Evolutionary conservation across 1,140 invertebrate genomes (phyloP), one percentile per base, ranked within the genome.

Genomic region (Drosophila leontia): DNA sequence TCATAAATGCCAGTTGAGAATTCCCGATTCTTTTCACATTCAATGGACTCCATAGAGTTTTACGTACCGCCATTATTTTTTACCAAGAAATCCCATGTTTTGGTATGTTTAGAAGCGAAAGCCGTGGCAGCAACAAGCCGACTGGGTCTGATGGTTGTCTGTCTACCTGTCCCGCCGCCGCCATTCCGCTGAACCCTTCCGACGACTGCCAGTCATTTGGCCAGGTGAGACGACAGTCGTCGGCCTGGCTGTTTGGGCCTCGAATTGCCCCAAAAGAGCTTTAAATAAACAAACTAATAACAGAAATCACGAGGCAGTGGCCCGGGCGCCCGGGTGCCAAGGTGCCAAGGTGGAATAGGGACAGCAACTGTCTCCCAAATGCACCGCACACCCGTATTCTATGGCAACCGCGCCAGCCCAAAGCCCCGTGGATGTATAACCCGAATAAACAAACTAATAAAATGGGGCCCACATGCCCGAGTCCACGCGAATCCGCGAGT

Each of bases 401-500:
- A 91, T 91, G 72, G 91, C 91, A 91, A 92, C 91, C 75, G 77
- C 74, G 71, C 75, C 67, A 79, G 47, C 45, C 67, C 67, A 70
- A 83, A 80, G 62, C 51, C 78, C 51, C 78, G 68, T 74, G 70
- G 59, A 83, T 80, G 84, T 84, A 88, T 92, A 92, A 92, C 91
- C 91, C 86, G 91, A 92, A 92, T 92, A 92, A 92, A 92, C 91
- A 92, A 92, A 92, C 85, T 92, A 92, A 92, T 92, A 92, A 92
- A 92, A 92, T 74, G 87, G 87, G 88, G 82, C 75, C 76, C 82
- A 78, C 78, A 80, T 69, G 70, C 75, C 75, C 44, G 57, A 58
- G 74, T 70, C 57, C 68, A 63, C 51, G 59, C 50, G 47, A 67
- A 50, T 67, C 51, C 44, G 37, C 53, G 68, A 59, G 47, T 59